phyloP scores from a whole-genome alignment of 1,140 invertebrate species.

The Sitophilus oryzae region DNA sequence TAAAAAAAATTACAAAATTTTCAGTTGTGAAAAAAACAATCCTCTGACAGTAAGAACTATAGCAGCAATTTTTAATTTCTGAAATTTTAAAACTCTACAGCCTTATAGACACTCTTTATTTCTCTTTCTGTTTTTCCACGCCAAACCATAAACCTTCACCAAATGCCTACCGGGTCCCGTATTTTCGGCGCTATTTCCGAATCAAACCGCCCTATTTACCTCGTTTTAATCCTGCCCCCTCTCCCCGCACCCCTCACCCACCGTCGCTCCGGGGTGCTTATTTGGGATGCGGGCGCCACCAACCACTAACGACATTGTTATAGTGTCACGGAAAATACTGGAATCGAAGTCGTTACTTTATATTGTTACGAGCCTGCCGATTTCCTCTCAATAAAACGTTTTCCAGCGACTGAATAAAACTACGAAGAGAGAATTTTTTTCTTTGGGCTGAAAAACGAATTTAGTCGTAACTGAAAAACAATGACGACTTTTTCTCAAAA shows the following conservation, averaged over 20 bases:
- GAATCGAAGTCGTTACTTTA: conserved; percentile 27
- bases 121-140: no score
- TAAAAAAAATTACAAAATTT: no score
- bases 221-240: background rate
- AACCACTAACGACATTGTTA: conserved; percentile 28
- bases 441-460: no score
- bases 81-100: no score
- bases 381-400: conserved; percentile 24
- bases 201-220: background rate
- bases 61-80: no score
- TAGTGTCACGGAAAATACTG: conserved; percentile 27
- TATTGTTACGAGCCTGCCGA: conserved; percentile 25
- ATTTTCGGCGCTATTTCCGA: conserved; percentile 13
- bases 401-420: conserved; percentile 22
- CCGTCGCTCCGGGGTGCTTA: conserved; percentile 11
- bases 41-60: no score
- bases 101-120: no score
- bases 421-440: no score
- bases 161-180: background rate
- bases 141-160: no score
- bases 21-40: no score
- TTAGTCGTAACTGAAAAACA: no score
- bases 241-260: background rate
- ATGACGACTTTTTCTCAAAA: no score
- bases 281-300: conserved; percentile 25